Base-by-base conservation (phyloP, 1,140 invertebrate species). In the Eriosoma lanigerum region DNA sequence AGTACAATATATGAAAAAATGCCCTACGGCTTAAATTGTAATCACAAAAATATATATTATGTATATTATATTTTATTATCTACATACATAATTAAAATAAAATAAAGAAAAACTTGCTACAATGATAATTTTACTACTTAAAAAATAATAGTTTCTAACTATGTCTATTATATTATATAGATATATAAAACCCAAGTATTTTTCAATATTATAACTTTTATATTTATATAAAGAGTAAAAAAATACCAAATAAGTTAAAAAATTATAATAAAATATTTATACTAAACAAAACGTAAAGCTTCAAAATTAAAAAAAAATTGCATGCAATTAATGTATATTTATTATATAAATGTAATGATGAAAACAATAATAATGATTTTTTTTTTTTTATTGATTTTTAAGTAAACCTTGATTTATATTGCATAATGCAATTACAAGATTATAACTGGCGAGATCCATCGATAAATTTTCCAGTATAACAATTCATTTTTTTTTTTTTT, bases 231-330 rank as follows among this genome's bases (percentile, higher is more conserved):
- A 78, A 78, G 75, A 78, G 75, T 78, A 78, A 78, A 78, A 78
- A 78, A 78, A 78, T 78, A 78, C 75, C 75, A 78, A 78, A 78
- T 78, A 78, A 78, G 56, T 78, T 78, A 78, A 78, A 78, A 78
- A 78, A 78, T 78, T 60, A 78, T 78, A 78, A 62, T 78, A 78
- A 62, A 78, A 78, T 21, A 62, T 62, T n/a, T n/a, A 46, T 62
- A 60, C 75, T 78, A 78, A 78, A 78, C 48, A 78, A 76, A 78
- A 48, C 54, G 38, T 56, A 75, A 75, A 58, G 52, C 44, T 62
- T 78, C 38, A 44, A 78, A 78, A 78, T 62, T 24, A 78, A 75
- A 72, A 72, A 72, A 72, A 78, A 78, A 78, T 26, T 38, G 38
- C 52, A 46, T 60, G 75, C 75, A 62, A 58, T 78, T 62, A 29